Base-by-base conservation (phyloP, 37 sponge, comb jelly and placozoan genomes). In the Hexactinellida sp. region DNA sequence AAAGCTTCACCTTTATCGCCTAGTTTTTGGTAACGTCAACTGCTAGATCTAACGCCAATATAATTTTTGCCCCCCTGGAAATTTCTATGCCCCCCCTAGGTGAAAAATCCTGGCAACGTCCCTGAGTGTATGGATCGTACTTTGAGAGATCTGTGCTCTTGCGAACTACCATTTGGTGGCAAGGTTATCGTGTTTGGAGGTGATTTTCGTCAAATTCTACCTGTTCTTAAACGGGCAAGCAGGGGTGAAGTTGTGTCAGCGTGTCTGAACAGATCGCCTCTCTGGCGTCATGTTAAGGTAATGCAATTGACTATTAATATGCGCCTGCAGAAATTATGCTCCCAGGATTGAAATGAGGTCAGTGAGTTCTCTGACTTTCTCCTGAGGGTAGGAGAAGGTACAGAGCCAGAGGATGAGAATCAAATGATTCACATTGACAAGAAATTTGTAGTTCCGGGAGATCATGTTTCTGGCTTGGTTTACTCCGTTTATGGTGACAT, bases 341-440 rank as follows among this genome's bases (percentile, higher is more conserved):
- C 28, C 34, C 76, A 32, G 32, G 76, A 63, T 32, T 19, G 3
- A 41, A 41, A 13, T 16, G 13, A 13, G 13, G n/a, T n/a, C n/a
- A 63, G 76, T 63, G 30, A 63, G 5, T 63, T 63, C 76, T 63
- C 30, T 63, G 34, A 63, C 76, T n/a, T 63, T 28, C 13, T 32
- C 3, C 30, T 63, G 76, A 63, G 76, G 76, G 76, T n/a, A 63
- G 76, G 76, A 28, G 76, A 63, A 63, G 34, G 76, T 23, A 63
- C 76, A 7, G 76, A 63, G 30, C 76, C 25, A 5, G 5, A 63
- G 21, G 76, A 63, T 63, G 76, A 28, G 34, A 28, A 63, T 63
- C 21, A 63, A 63, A 63, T 63, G 34, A 63, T 63, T 41, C 47
- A 41, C 13, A 16, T 41, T 16, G 47, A 13, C 13, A 5, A 41